Evolutionary conservation across 2,888 invertebrate genomes (phyloP), one percentile per base, ranked within the genome.

Genomic region (Cheilosia scutellata): DNA sequence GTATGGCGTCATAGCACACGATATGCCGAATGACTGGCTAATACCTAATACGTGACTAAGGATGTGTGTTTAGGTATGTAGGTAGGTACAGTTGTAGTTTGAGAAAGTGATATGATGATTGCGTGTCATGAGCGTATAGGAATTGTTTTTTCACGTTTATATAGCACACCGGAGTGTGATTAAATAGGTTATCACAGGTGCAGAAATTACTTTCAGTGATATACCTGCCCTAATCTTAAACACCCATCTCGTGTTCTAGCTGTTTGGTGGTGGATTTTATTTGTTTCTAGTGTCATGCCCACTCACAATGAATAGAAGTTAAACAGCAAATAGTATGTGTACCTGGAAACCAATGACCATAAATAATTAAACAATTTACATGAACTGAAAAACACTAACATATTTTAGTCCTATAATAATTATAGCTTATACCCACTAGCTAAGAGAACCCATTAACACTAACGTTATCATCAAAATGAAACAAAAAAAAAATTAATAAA

Each of bases 121-220:
- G 84, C 84, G 84, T 84, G 84, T 66, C 75, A 71, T 58, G 71
- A 71, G 55, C 60, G 55, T 55, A 58, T 79, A 66, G 63, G 57
- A 55, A 74, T 58, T 62, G 78, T 62, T 71, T 62, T 78, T 58
- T 49, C 13, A 51, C 37, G 49, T 75, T 51, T 70, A 68, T 71
- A 80, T 66, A 44, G 79, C 75, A 71, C 80, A 70, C 75, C 25
- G 20, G 84, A 60, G 84, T 84, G 84, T 80, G 80, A 80, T 84
- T 80, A 84, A 84, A 71, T 84, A 84, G 80, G 84, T 84, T 84
- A 84, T 76, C 84, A 66, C 75, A 84, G 84, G 80, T 75, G 84
- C 66, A 80, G 84, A 84, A 76, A 84, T 76, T 71, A 84, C 78
- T 63, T 70, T 74, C 70, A 71, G 60, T 60, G 63, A 76, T 79